Percentiles rank a stretch among this genome's conserved stretches.
Evolutionary conservation across 2,888 invertebrate genomes (phyloP).

Genomic region (Thereva unica): DNA sequence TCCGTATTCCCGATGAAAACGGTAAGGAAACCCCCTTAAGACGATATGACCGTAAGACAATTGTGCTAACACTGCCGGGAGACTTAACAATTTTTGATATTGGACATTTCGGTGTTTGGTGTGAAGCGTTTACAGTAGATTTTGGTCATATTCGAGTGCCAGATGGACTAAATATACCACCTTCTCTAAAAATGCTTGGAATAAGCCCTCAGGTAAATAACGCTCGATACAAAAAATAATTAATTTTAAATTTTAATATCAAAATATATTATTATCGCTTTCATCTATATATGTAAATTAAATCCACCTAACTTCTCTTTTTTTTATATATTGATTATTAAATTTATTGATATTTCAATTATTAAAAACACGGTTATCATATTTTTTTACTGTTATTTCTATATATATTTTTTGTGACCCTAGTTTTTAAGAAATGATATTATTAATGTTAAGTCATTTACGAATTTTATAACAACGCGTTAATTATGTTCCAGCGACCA

Average conservation of each 20-base stretch:
- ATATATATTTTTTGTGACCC: no score
- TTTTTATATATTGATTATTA: no score
- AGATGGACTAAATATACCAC: constrained; percentile 77
- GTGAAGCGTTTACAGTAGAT: constrained; percentile 89
- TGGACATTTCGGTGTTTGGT: constrained; percentile 92
- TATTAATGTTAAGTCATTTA: no score
- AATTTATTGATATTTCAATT: no score
- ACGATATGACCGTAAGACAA: constrained; percentile 82
- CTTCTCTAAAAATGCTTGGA: constrained; percentile 90
- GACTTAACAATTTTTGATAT: constrained; percentile 90
- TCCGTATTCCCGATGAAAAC: constrained; percentile 88
- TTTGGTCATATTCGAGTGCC: constrained; percentile 86
- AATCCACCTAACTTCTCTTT: no score
- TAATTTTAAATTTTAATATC: not conserved
- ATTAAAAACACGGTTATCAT: no score
- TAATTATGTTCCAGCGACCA: no score
- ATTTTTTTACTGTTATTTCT: no score
- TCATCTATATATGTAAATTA: not conserved
- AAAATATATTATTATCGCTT: not conserved
- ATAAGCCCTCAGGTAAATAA: constrained; percentile 87
- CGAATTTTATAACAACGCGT: no score
- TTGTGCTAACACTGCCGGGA: constrained; percentile 85
- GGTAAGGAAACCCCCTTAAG: constrained; percentile 80
- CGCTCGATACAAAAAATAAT: constrained; percentile 17
- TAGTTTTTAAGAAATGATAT: no score